Base-by-base conservation (phyloP, 2,113 vertebrate species). In the Leptosomus discolor region DNA sequence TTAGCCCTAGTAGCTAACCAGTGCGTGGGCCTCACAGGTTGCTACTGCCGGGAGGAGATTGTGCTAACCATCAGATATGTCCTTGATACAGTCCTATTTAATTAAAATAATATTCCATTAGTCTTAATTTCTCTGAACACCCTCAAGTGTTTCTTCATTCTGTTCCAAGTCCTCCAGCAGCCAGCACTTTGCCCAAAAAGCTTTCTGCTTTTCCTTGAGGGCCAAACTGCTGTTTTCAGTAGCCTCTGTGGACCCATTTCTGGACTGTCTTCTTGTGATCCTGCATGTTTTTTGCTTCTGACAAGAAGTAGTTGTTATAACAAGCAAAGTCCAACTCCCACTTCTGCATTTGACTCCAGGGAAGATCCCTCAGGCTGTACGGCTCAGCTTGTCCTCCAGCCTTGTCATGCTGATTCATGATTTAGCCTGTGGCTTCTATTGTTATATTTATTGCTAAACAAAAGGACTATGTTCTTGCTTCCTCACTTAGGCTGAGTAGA, bases 391-490 rank as follows among this genome's bases (percentile, higher is more conserved):
- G 51, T 94, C 89, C 85, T 97, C 88, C 94, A 95, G 83, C 68
- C 69, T 96, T 95, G 76, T 87, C 80, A 85, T 79, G 71, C 83
- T 70, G 69, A 91, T 95, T 87, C 6, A 24, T 85, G 80, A 85
- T 94, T 91, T 94, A 94, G 95, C 91, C 88, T 46, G 68, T 94
- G 91, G 95, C 94, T 95, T 84, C 96, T 94, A 74, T 95, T 97
- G 92, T 96, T 95, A 12, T 24, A 48, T 71, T 95, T 95, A 90
- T 92, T 95, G 91, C 88, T 97, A 90, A 93, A 96, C 81, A 90
- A 92, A 93, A 91, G 76, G 74, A 80, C 34, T 65, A 14, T 85
- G 94, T 97, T 79, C 80, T 82, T 92, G 23, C 41, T 91, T 27
- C 22, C 73, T 87, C 3, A 0, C 26, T 94, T 89, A 75, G 48